Evolutionary conservation across 2,113 vertebrate genomes (phyloP), one percentile per base, ranked within the genome.

Genomic region (Hoplias malabaricus): DNA sequence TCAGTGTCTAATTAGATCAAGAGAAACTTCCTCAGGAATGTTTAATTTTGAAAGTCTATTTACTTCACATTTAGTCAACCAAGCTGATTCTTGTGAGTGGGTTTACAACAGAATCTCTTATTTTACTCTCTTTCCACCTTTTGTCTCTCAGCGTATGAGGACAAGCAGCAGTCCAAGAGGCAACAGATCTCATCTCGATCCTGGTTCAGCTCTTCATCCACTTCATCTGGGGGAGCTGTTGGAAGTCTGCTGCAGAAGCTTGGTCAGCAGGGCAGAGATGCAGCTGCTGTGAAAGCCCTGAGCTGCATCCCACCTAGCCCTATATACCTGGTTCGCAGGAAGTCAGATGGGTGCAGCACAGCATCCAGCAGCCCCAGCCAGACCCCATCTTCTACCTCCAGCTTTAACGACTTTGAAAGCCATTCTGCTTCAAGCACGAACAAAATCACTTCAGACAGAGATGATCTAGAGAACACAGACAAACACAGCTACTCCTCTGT

Each of bases 101-200:
- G 9, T n/a, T 19, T n/a, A 11, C 34, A 23, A 14, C 6, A 4
- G 10, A 59, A 11, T 12, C n/a, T 48, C 9, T 34, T 53, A 29
- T 2, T 5, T 63, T 27, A 40, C 5, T 23, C 5, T 12, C 38
- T 65, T 38, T 16, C 19, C 6, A 29, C 48, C 57, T 73, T n/a
- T 14, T 27, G 6, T 66, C 23, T 57, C 7, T 1, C 86, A 97
- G 96, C 95, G 0, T 96, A 93, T 0, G 94, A 97, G 6, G 91
- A 94, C 82, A 91, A 87, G 73, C 88, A 96, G 88, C 92, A 89
- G 77, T 89, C 86, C 76, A 98, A 96, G 82, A 87, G 95, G n/a
- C 90, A 87, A 0, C 93, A 95, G 84, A 96, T 96, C 65, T 86
- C 86, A 25, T 85, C 87, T 25, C 94, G 95, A 42, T 93, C 96